Percentiles rank a stretch among this genome's conserved stretches.
These are phyloP conservation scores for Drosophila tanythrix DNA, from an alignment of 2,888 invertebrate species.

Conservation along the genomic window DNA sequence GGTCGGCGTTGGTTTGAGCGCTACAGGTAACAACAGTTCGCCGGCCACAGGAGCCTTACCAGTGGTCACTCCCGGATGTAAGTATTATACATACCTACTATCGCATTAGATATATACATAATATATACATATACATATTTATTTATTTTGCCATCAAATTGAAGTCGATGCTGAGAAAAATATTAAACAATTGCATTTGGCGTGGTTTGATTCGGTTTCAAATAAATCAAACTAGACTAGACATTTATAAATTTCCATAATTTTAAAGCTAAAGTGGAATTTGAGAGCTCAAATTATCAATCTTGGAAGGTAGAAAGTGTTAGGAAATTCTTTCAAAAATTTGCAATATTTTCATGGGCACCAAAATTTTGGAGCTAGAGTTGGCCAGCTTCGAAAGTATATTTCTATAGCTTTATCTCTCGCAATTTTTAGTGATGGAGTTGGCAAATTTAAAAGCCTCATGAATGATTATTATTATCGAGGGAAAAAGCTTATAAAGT, in stretches of 20 bases:
- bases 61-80: conserved; percentile 68
- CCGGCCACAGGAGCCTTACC: conserved; percentile 60
- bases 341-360: too few relatives aligned
- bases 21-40: conserved; percentile 69
- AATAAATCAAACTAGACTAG: neutral
- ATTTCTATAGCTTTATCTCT: neutral
- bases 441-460: neutral
- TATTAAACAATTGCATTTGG: neutral
- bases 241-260: neutral
- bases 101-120: neutral
- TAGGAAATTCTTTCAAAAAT: too few relatives aligned
- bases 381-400: too few relatives aligned
- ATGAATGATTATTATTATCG: neutral
- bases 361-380: too few relatives aligned
- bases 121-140: neutral
- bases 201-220: neutral
- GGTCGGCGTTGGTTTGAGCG: conserved; percentile 63
- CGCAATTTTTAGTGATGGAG: neutral
- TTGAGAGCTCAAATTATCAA: too few relatives aligned
- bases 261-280: neutral
- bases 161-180: neutral
- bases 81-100: conserved; percentile 25
- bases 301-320: too few relatives aligned
- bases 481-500: neutral
- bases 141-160: neutral